Evolutionary conservation across 2,888 invertebrate species (phyloP).

Genomic region (Metacarcinus magister): DNA sequence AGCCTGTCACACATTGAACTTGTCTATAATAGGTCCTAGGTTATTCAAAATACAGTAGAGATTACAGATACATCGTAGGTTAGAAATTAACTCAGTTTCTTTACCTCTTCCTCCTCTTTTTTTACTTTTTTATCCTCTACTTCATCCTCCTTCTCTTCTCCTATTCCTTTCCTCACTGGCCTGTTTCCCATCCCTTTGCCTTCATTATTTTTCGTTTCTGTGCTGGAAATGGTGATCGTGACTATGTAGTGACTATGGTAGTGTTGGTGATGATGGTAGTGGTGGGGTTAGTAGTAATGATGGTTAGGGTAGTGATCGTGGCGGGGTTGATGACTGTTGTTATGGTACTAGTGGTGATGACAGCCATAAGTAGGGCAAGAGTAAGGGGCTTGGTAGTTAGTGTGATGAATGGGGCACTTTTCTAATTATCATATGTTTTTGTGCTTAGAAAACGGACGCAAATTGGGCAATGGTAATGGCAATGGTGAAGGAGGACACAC

Average conservation of each 20-base stretch:
- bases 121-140: background rate
- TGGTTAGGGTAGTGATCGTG: background rate
- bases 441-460: background rate
- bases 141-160: background rate
- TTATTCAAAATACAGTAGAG: no score
- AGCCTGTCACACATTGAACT: no score
- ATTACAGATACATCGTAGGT: no score
- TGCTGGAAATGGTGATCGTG: no score
- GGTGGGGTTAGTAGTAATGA: background rate
- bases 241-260: background rate
- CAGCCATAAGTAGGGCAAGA: no score
- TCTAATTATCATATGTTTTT: slow-evolving; percentile 16
- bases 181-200: no score
- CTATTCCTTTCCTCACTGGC: no score
- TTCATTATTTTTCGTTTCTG: no score
- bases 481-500: no score
- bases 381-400: background rate
- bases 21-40: no score
- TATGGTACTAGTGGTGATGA: no score
- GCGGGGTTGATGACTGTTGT: background rate
- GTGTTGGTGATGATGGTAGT: background rate
- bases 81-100: no score
- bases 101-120: background rate
- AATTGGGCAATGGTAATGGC: background rate
- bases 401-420: background rate